Percentiles rank a stretch among this genome's conserved stretches.
Conservation (phyloP, 2,113 vertebrate genomes). For the Orthochromis indermauri region DNA sequence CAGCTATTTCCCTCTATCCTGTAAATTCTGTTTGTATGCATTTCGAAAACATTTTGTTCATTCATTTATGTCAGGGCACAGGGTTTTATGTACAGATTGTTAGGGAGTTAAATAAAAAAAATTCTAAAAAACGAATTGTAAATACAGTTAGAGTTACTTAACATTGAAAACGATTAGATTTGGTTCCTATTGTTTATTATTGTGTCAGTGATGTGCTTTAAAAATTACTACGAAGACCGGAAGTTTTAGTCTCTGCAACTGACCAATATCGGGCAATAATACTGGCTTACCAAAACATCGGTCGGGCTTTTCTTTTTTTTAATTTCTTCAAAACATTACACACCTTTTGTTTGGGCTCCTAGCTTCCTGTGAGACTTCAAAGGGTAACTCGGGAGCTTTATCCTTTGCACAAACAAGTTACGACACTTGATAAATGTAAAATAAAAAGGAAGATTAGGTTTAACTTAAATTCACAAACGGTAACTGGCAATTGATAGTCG, state of each 20-base stretch:
- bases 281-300: not conserved
- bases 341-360: not conserved
- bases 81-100: not conserved
- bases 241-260: not conserved
- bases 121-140: not conserved
- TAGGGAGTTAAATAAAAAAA: rapidly evolving
- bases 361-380: not conserved
- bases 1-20: not conserved
- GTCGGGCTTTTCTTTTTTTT: not conserved
- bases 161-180: not conserved
- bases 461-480: rapidly evolving
- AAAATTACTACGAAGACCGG: rapidly evolving
- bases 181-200: not conserved
- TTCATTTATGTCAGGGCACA: not conserved
- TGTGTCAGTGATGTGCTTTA: not conserved
- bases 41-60: rapidly evolving
- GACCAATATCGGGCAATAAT: not conserved
- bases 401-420: not conserved
- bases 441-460: not conserved
- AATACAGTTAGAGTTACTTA: not conserved
- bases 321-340: not conserved
- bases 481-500: not conserved
- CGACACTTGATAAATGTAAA: not conserved
- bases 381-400: not conserved
- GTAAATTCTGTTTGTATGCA: not conserved